Conservation (phyloP, 2,797 vertebrate species). For the Leptatherina wallacei region DNA sequence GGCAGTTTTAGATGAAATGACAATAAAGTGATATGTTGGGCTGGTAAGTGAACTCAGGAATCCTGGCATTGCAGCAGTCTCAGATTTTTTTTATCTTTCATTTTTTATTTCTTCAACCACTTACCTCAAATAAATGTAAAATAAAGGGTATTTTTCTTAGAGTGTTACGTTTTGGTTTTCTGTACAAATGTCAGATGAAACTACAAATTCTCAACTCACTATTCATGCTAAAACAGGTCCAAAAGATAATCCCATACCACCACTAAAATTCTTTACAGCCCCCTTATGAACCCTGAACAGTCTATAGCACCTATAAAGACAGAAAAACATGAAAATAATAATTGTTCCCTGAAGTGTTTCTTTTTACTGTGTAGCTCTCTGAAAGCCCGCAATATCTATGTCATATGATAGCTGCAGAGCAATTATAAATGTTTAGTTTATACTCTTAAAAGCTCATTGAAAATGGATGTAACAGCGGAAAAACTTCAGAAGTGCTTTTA, state of each 20-base stretch:
- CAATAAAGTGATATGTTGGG: slow-evolving; percentile 26
- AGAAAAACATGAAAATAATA: slow-evolving; percentile 20
- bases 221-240: slow-evolving; percentile 4
- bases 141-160: slow-evolving; percentile 1
- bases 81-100: neutral
- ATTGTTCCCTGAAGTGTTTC: neutral
- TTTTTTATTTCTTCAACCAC: no score
- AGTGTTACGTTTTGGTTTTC: neutral
- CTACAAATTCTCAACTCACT: neutral
- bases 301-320: slow-evolving; percentile 1
- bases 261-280: neutral
- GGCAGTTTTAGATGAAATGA: slow-evolving; percentile 40
- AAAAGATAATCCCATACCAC: slow-evolving; percentile 18
- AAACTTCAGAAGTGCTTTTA: neutral
- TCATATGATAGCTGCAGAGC: neutral
- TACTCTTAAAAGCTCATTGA: neutral
- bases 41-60: slow-evolving; percentile 35
- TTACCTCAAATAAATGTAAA: slow-evolving; percentile 5
- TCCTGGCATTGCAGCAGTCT: slow-evolving; percentile 10
- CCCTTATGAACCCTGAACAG: slow-evolving; percentile 10
- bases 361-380: neutral
- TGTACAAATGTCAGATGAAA: slow-evolving; percentile 10
- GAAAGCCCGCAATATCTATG: neutral
- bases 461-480: slow-evolving; percentile 3
- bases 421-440: neutral